These are phyloP conservation scores for Drosophila macrothrix DNA, from an alignment of 2,888 invertebrate species.

Conservation along the genomic window DNA sequence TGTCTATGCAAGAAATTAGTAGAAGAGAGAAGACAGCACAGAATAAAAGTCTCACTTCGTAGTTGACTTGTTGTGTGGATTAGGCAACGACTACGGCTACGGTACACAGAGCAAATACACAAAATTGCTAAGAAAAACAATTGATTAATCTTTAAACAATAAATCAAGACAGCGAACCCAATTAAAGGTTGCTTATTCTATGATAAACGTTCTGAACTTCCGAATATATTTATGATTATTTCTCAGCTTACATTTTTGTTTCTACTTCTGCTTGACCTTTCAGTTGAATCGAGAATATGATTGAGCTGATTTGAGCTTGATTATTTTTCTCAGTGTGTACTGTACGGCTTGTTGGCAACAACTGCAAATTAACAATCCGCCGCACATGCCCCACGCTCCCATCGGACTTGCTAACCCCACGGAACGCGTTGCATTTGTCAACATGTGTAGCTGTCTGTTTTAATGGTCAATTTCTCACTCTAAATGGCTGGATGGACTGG, in stretches of 20 bases:
- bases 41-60: constrained; percentile 34
- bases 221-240: neutral
- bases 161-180: neutral
- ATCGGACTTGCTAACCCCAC: neutral
- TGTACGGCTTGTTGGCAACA: constrained; percentile 14
- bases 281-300: neutral
- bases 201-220: neutral
- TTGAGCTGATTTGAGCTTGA: too few relatives aligned
- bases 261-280: neutral
- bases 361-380: constrained; percentile 37
- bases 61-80: constrained; percentile 52
- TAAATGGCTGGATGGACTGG: constrained; percentile 72
- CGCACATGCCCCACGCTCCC: constrained; percentile 7
- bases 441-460: constrained; percentile 79
- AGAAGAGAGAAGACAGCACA: constrained; percentile 15
- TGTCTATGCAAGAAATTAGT: constrained; percentile 14
- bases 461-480: constrained; percentile 84
- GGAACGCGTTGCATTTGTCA: constrained; percentile 75
- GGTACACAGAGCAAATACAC: neutral
- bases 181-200: neutral
- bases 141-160: neutral
- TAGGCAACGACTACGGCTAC: neutral
- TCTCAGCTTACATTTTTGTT: neutral
- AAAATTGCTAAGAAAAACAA: neutral
- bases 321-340: neutral